Evolutionary conservation across 2,888 invertebrate species (phyloP).

Genomic region (Aproaerema taeniolella): DNA sequence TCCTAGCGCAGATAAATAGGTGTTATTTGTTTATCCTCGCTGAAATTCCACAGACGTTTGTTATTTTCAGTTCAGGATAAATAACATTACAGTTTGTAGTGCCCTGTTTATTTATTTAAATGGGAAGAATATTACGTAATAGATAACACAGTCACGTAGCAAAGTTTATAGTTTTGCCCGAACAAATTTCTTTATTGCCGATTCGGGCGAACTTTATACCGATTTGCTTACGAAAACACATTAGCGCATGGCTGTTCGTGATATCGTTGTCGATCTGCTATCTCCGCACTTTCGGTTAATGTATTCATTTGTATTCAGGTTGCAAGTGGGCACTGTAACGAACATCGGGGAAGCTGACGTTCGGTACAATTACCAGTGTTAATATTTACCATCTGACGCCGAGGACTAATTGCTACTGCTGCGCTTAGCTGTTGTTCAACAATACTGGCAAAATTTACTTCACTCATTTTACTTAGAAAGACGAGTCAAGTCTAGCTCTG

Average conservation of each 20-base stretch:
- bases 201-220: slow-evolving; percentile 4
- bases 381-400: slow-evolving; percentile 74
- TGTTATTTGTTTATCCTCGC: not conserved
- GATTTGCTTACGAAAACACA: slow-evolving; percentile 33
- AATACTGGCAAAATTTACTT: too few relatives aligned
- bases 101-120: too few relatives aligned
- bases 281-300: slow-evolving; percentile 67
- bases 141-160: slow-evolving; percentile 1
- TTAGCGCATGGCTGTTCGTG: slow-evolving; percentile 42
- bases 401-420: slow-evolving; percentile 61
- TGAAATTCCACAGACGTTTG: not conserved
- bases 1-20: not conserved
- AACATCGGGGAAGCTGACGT: slow-evolving; percentile 69
- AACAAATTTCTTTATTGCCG: slow-evolving; percentile 5
- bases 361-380: slow-evolving; percentile 73
- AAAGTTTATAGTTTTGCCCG: not conserved
- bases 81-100: too few relatives aligned
- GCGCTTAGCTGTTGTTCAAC: slow-evolving; percentile 41
- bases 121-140: not conserved
- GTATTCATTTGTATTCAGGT: slow-evolving; percentile 74
- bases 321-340: slow-evolving; percentile 68
- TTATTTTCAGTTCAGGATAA: not conserved
- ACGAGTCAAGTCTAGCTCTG: too few relatives aligned
- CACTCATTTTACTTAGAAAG: too few relatives aligned
- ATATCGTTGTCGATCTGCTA: slow-evolving; percentile 56